These are phyloP conservation scores for Ectemnius continuus DNA, from an alignment of 2,888 invertebrate species.

Conservation along the genomic window DNA sequence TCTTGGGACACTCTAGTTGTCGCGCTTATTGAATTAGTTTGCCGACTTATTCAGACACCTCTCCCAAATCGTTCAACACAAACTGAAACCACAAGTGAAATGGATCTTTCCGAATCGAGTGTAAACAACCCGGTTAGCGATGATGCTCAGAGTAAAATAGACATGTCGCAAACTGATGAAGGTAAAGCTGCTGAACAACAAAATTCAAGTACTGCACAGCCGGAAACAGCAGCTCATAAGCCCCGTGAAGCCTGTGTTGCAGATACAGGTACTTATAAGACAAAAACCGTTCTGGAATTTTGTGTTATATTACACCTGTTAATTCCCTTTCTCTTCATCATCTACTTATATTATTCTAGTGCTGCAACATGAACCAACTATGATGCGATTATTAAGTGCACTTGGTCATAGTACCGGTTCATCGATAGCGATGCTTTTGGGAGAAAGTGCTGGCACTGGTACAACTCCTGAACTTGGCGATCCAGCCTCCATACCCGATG, in stretches of 20 bases:
- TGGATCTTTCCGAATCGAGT: constrained; percentile 68
- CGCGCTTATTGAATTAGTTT: constrained; percentile 85
- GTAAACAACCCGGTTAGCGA: constrained; percentile 40
- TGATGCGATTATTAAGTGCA: constrained; percentile 90
- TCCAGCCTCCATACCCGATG: constrained; percentile 89
- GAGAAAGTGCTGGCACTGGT: constrained; percentile 77
- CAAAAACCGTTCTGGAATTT: constrained; percentile 16
- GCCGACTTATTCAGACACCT: constrained; percentile 83
- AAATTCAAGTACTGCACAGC: constrained; percentile 66
- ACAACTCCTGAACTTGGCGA: constrained; percentile 80
- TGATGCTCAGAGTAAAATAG: constrained; percentile 66
- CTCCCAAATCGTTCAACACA: constrained; percentile 75
- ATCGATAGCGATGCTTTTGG: constrained; percentile 84
- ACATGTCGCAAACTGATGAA: constrained; percentile 88
- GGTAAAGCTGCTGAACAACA: constrained; percentile 86
- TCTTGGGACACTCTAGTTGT: constrained; percentile 86
- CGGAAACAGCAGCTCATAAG: constrained; percentile 57
- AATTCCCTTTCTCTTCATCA: neutral
- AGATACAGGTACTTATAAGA: constrained; percentile 81
- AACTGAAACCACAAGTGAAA: constrained; percentile 63
- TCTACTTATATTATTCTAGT: constrained; percentile 77
- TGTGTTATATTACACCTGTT: neutral
- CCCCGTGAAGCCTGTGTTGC: constrained; percentile 84
- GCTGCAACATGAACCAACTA: constrained; percentile 87
- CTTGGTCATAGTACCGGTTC: constrained; percentile 87